A percentile compares a stretch with the other conserved stretches of the same genome.
These are phyloP conservation scores for rat (Rattus norvegicus) DNA, from an alignment of 2,113 vertebrate species.

Conservation along the genomic window DNA sequence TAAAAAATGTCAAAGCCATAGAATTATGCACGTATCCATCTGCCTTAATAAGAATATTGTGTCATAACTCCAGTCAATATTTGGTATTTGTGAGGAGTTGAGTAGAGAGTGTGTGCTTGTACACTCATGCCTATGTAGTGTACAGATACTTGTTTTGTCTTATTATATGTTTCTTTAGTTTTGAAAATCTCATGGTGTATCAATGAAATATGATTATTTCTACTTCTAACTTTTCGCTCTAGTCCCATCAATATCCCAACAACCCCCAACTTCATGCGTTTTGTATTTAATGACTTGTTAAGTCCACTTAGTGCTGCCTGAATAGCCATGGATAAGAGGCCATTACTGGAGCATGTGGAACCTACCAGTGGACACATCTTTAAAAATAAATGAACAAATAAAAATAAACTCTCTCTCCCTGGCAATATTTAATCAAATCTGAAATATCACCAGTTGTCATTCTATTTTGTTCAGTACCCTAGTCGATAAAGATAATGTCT, in stretches of 20 bases:
- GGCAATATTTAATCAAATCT: conserved; percentile 48
- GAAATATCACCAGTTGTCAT: conserved; percentile 35
- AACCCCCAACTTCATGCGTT: neutral
- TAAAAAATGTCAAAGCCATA: neutral
- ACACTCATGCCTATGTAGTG: too few relatives aligned
- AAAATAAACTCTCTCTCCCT: too few relatives aligned
- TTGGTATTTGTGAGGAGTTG: conserved; percentile 38
- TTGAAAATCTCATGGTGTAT: neutral
- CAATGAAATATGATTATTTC: neutral
- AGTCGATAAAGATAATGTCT: conserved; percentile 29
- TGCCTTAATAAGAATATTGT: conserved; percentile 40
- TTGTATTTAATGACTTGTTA: neutral
- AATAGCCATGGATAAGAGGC: neutral
- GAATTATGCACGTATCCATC: conserved; percentile 17
- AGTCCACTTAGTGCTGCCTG: neutral
- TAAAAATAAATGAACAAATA: neutral
- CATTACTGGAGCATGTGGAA: neutral
- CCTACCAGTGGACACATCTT: neutral
- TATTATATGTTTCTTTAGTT: neutral
- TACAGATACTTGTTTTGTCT: neutral
- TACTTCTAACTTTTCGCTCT: neutral
- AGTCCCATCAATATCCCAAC: neutral
- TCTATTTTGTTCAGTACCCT: conserved; percentile 26
- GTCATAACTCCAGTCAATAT: neutral
- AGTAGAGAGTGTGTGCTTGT: neutral